Percentiles rank a stretch among this genome's conserved stretches.
Conservation (phyloP, 2,888 invertebrate species). For the Drosophila barbarae region DNA sequence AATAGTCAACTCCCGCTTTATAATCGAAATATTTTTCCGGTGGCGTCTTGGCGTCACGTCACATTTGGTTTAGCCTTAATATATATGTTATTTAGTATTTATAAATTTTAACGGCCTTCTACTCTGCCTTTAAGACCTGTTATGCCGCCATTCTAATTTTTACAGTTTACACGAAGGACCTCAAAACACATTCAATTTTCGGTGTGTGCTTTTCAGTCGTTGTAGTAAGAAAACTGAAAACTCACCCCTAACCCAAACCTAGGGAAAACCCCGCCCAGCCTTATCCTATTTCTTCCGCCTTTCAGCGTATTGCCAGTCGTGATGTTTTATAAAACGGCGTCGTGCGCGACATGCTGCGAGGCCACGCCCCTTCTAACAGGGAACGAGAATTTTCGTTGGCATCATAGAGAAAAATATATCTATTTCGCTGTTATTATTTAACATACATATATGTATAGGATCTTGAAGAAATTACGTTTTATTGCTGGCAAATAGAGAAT, state of each 20-base stretch:
- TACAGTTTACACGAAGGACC: not conserved
- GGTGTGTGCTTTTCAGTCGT: constrained; percentile 1
- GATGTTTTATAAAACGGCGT: constrained; percentile 50
- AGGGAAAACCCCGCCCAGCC: constrained; percentile 17
- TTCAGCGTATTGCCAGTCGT: constrained; percentile 27
- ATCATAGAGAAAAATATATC: constrained; percentile 39
- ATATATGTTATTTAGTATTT: not conserved
- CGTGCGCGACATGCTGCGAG: constrained; percentile 51
- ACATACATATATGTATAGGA: not conserved
- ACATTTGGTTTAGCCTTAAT: not conserved
- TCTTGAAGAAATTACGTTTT: not conserved
- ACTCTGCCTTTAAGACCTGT: too few relatives aligned
- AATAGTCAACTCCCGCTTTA: not conserved
- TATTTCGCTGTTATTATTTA: not conserved
- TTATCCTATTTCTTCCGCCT: constrained; percentile 21
- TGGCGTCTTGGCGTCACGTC: not conserved
- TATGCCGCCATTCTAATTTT: constrained; percentile 12
- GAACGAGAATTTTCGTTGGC: constrained; percentile 44
- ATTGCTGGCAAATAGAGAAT: not conserved
- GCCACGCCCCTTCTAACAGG: constrained; percentile 68
- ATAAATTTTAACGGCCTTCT: not conserved
- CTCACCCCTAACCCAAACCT: constrained; percentile 41
- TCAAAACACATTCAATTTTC: not conserved
- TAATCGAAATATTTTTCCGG: not conserved
- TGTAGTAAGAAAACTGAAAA: constrained; percentile 12